Evolutionary conservation across 2,888 invertebrate species (phyloP).

Genomic region (Protonemura montana): DNA sequence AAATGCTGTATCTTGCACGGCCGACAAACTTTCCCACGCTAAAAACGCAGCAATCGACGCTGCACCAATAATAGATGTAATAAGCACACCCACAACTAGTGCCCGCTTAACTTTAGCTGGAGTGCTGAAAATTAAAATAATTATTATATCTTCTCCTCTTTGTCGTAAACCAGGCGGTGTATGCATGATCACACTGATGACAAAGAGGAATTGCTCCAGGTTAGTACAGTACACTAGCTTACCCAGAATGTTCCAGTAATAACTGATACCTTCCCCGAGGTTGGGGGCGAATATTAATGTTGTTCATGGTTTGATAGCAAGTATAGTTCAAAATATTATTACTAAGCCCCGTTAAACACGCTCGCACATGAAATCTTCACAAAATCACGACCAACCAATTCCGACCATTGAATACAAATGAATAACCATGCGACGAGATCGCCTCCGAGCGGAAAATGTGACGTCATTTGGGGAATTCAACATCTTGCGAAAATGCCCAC

Average conservation of each 20-base stretch:
- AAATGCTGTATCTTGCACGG: constrained; percentile 36
- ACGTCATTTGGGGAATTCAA: no score
- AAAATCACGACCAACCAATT: no score
- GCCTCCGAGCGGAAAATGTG: no score
- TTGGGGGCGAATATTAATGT: constrained; percentile 43
- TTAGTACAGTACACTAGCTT: no score
- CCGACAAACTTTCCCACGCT: constrained; percentile 39
- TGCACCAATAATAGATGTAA: constrained; percentile 38
- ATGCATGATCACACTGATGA: background rate
- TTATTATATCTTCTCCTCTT: no score
- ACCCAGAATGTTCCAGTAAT: constrained; percentile 48
- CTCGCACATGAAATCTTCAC: no score
- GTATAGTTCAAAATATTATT: background rate
- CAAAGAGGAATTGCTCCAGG: no score
- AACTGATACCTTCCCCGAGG: constrained; percentile 49
- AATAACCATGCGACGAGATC: no score
- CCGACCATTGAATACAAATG: no score
- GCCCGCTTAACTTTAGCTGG: constrained; percentile 37
- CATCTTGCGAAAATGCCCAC: no score
- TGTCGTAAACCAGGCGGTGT: no score
- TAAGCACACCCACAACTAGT: constrained; percentile 36
- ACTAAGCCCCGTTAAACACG: background rate
- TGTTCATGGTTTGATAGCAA: background rate
- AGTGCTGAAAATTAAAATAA: constrained; percentile 14
- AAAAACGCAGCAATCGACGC: constrained; percentile 36